Evolutionary conservation across 2,888 invertebrate genomes (phyloP).

Genomic region (Archips xylosteana): DNA sequence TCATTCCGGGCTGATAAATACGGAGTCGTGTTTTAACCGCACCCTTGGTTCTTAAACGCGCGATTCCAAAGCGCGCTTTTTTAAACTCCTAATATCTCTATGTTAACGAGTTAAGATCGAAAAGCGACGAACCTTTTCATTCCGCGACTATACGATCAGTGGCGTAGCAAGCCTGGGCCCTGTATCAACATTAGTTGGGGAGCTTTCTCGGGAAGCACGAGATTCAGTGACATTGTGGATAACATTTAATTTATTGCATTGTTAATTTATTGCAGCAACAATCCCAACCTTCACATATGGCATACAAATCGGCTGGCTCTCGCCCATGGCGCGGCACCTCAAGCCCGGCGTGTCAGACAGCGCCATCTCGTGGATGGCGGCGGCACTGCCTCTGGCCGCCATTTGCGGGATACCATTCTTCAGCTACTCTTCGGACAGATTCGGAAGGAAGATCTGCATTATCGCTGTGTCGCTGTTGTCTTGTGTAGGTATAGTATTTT

Average conservation of each 20-base stretch:
- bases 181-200: no score
- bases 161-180: no score
- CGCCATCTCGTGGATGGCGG: slow-evolving; percentile 80
- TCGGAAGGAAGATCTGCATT: slow-evolving; percentile 80
- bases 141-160: no score
- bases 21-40: no score
- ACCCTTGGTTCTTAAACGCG: no score
- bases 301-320: slow-evolving; percentile 82
- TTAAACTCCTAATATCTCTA: no score
- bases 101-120: no score
- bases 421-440: slow-evolving; percentile 74
- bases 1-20: no score
- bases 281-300: slow-evolving; percentile 82
- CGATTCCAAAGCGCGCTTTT: no score
- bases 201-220: no score
- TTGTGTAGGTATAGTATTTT: slow-evolving; percentile 63
- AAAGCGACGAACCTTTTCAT: no score
- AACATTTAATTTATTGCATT: background rate
- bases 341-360: slow-evolving; percentile 64
- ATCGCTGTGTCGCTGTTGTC: slow-evolving; percentile 81
- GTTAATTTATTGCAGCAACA: slow-evolving; percentile 67
- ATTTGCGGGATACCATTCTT: slow-evolving; percentile 81
- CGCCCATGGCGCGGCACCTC: slow-evolving; percentile 77
- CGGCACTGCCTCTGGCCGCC: slow-evolving; percentile 79
- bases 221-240: no score